phyloP scores from a whole-genome alignment of 2,797 vertebrate species.

The Eleutherodactylus coqui region DNA sequence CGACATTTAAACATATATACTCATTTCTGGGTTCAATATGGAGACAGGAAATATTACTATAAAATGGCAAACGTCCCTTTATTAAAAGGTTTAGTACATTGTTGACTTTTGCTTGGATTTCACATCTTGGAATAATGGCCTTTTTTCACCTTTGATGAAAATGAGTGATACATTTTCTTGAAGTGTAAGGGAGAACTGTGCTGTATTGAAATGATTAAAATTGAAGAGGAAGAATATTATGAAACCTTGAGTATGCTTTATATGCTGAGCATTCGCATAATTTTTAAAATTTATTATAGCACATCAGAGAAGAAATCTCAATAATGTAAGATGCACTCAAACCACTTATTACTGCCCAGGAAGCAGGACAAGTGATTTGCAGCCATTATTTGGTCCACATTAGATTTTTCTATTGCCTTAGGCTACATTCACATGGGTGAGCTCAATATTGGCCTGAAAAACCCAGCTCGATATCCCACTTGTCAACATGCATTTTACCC shows the following conservation, averaged over 20 bases:
- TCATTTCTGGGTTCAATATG: neutral
- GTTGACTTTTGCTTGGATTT: constrained; percentile 47
- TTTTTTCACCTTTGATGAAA: constrained; percentile 45
- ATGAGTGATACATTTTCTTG: constrained; percentile 20
- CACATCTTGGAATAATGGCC: constrained; percentile 32
- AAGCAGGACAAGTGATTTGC: neutral
- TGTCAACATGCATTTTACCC: too few species aligned
- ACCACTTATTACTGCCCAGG: neutral
- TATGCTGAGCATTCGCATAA: neutral
- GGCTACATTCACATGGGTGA: too few species aligned
- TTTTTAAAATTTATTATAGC: constrained; percentile 6
- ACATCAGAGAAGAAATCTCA: neutral
- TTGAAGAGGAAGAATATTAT: constrained; percentile 30
- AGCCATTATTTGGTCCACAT: neutral
- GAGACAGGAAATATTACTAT: neutral
- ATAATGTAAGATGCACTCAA: neutral
- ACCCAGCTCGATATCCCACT: too few species aligned
- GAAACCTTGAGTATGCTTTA: constrained; percentile 8
- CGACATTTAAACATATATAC: neutral
- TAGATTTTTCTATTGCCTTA: neutral
- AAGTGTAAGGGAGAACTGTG: constrained; percentile 30
- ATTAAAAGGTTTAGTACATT: constrained; percentile 40
- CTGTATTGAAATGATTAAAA: constrained; percentile 36
- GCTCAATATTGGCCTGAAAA: too few species aligned
- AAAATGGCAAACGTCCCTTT: neutral